phyloP scores from a whole-genome alignment of 1,140 invertebrate genomes.

The Tetragnatha versicolor region DNA sequence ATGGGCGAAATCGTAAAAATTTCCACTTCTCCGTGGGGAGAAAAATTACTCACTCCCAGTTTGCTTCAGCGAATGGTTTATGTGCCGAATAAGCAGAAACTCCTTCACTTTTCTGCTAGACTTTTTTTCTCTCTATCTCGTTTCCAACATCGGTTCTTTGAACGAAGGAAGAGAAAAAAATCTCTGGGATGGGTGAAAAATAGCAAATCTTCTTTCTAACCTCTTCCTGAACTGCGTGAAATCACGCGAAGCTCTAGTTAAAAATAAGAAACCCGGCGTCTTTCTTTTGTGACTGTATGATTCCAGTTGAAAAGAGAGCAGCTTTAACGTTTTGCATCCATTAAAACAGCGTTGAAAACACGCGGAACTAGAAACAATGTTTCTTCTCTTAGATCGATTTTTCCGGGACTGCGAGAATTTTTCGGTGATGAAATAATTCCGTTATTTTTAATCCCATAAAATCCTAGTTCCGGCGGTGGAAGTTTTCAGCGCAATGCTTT shows the following conservation, averaged over 20 bases:
- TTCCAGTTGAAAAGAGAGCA: too few species aligned
- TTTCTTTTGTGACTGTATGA: too few species aligned
- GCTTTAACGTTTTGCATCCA: too few species aligned
- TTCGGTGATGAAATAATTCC: neutral
- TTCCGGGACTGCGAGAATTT: neutral
- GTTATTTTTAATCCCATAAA: neutral
- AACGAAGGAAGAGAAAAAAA: conserved; percentile 10
- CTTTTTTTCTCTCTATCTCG: neutral
- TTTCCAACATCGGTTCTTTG: conserved; percentile 1
- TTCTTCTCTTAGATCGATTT: neutral
- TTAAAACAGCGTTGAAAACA: too few species aligned
- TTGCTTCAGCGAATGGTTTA: conserved; percentile 31
- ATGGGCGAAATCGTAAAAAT: conserved; percentile 23
- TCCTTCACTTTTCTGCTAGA: neutral
- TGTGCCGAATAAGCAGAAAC: neutral
- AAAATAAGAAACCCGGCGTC: neutral
- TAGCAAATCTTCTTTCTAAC: neutral
- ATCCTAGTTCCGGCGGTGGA: neutral
- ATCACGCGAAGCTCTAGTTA: conserved; percentile 23
- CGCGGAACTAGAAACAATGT: neutral
- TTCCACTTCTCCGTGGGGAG: neutral
- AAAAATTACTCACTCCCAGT: conserved; percentile 1
- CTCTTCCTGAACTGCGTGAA: neutral
- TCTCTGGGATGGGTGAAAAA: neutral
- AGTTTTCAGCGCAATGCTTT: neutral